Base-by-base conservation (phyloP, 92 coral and sea anemone species). In the Diadumene lineata region DNA sequence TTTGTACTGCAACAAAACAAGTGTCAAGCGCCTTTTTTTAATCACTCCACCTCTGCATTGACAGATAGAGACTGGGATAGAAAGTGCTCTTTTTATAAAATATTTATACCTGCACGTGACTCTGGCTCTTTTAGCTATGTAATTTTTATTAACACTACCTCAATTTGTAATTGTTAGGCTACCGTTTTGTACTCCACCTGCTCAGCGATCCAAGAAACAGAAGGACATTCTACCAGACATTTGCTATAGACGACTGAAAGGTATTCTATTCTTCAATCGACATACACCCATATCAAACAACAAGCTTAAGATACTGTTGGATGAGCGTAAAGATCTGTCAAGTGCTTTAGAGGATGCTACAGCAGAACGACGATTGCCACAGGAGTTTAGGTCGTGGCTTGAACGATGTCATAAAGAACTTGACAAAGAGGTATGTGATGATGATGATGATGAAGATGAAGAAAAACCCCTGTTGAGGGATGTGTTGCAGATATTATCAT, bases 291-390 rank as follows among this genome's bases (percentile, higher is more conserved):
- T 90, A 33, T 90, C 96, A 0, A 90, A 90, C 74, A 90, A 90
- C 78, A 90, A 90, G 56, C 72, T 90, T 19, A 90, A 90, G 56
- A 90, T 90, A 38, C 81, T 90, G 24, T 79, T 90, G 27, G 96
- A 90, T 31, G 96, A 90, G 58, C 86, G 96, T 21, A 90, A 87
- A 60, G 96, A 90, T 69, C 82, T 90, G 22, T 87, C 96, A 17
- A 84, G 80, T 58, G 96, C 96, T 6, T 87, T 90, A 31, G 96
- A 90, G 66, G 96, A 90, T 51, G 96, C 96, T 6, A 88, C 96
- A 0, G 89, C 96, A 13, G 96, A 90, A 29, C 64, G 96, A 21
- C 69, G 92, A 22, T 77, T 90, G 57, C 96, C 96, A 1, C 92
- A 87, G 29, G 96, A 90, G 34, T 90, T 90, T 65, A 66, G 87